Base-by-base conservation (phyloP, 1,140 invertebrate species). In the Halyomorpha halys region DNA sequence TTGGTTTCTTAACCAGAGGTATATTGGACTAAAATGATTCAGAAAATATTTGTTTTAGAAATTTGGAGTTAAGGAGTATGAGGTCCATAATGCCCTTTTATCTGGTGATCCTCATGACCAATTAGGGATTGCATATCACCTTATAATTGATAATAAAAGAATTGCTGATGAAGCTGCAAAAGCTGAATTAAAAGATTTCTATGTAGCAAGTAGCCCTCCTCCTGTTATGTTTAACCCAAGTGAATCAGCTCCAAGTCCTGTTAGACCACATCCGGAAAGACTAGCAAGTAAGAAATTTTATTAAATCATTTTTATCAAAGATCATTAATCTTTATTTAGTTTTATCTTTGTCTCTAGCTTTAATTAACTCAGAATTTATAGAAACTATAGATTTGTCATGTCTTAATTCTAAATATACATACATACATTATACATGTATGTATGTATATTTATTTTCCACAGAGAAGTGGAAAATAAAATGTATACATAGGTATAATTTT, bases 111-210 rank as follows among this genome's bases (percentile, higher is more conserved):
- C 94, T 0, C 94, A 98, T 72, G 96, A 99, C 78, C 96, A 99
- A 74, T 77, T 99, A 53, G 91, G 89, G 0, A 99, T 99, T 70
- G 97, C 97, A 13, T 99, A 99, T 76, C 94, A 99, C 76, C 79
- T 99, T 34, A 95, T 99, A 65, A 93, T 99, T 61, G 97, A 99
- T 74, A 99, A 99, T 77, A 97, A 98, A 74, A 79, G 95, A 61
- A 97, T 99, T 68, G 94, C 91, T 4, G 92, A 96, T 74, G 93
- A 95, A 74, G 91, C 89, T 25, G 90, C 91, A 2, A 94, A 94
- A 72, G 85, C 91, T 11, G 92, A 97, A 75, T 82, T 95, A n/a
- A 91, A 91, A 74, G 94, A 97, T 74, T 97, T 98, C 78, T 97
- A 94, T 77, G 84, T 94, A 5, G 92, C 94, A 0, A 89, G 91